Base-by-base conservation (phyloP, 2,888 invertebrate genomes). In the Yponomeuta evonymella region DNA sequence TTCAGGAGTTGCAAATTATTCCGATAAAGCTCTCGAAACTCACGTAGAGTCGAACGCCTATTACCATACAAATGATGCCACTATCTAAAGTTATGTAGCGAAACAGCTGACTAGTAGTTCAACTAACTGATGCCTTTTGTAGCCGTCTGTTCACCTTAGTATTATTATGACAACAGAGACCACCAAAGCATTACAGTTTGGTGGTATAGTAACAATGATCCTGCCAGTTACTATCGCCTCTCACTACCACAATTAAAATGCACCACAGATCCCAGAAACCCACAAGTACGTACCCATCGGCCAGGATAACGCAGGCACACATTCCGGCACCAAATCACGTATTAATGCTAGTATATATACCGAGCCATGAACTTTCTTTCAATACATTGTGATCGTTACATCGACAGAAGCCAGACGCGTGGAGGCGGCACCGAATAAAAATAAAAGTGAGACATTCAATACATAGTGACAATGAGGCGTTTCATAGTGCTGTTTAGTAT, bases 281-380 rank as follows among this genome's bases (percentile, higher is more conserved):
- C 51, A 58, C 51, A 58, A 58, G 51, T 58, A 58, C 51, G 79
- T 76, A 79, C 79, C 83, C 76, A 80, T 76, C 80, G 79, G 80
- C 83, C 78, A 84, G 85, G 85, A 85, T 83, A 84, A 86, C 80
- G 77, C 79, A 81, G 78, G 79, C 74, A 75, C 82, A 81, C 86
- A 88, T 87, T 89, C 84, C 75, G 81, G 75, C 79, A 83, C 75
- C 91, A 85, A 82, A 76, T 91, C 92, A 92, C 92, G 92, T 92
- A 90, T 92, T 91, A 92, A 91, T 92, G 91, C 91, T 88, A 82
- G 88, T 93, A 93, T 93, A 92, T 92, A 93, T 89, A 90, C 89
- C 87, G 86, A 89, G 87, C 87, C 90, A 89, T 86, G 85, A 80
- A 84, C 87, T 82, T 82, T 84, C 83, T 79, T 85, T 83, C 85